Evolutionary conservation across 2,888 invertebrate genomes (phyloP), one percentile per base, ranked within the genome.

Genomic region (Octodonta nipae): DNA sequence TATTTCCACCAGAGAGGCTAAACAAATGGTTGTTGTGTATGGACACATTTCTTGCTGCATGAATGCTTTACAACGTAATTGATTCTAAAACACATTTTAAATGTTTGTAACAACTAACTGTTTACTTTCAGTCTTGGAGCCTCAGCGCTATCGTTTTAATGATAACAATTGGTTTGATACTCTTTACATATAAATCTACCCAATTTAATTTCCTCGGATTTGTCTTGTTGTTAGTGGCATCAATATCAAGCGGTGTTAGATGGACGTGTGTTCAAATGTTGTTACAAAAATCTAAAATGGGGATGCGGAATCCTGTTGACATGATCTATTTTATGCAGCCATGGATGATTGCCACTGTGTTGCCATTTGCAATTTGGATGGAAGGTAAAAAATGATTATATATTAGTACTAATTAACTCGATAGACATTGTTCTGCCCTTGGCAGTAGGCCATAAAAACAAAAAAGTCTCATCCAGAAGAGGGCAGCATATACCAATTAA

Each of bases 271-370:
- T 95, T 0, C 98, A 98, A 63, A 64, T 95, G 32, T 73, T 98
- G 24, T 85, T 95, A 76, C 96, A 98, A 65, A 87, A 86, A 60
- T 77, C 83, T 0, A 84, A 84, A 59, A 64, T 86, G 50, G 92
- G 92, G 1, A 70, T 98, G 30, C 76, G 76, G 43, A 91, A 93
- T 65, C 98, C 98, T 0, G 67, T 98, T 14, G 98, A 99, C 57
- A 93, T 98, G 91, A 91, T 98, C 51, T 96, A 87, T 59, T 88
- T 95, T 57, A 87, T 96, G 63, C 98, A 96, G 56, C 96, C 96
- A 0, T 98, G 93, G 92, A 99, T 99, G 98, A 78, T 96, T 41
- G 50, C 86, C 1, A 78, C 89, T 0, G 69, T 96, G 28, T 59
- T 95, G 40, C 96, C 96, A 1, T 77, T 95, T 47, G 78, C 84